Percentiles rank a stretch among this genome's conserved stretches.
Evolutionary conservation across 2,797 vertebrate species (phyloP).

Genomic region (Sitta carolinensis): DNA sequence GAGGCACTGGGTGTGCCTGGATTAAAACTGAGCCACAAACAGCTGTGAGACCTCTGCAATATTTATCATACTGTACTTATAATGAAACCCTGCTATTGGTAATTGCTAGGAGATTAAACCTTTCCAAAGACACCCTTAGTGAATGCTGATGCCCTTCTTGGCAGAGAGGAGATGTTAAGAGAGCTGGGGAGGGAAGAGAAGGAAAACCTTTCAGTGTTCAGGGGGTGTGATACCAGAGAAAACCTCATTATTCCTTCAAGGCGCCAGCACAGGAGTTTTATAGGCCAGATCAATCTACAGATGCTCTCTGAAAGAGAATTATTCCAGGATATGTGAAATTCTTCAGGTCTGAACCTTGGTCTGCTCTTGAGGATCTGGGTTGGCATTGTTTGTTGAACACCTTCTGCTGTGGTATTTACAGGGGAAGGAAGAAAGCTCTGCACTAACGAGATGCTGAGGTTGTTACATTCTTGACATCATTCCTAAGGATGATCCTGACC

Average conservation of each 20-base stretch:
- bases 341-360: background rate
- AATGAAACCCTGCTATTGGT: background rate
- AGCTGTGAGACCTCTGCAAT: background rate
- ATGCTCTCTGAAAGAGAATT: background rate
- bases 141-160: background rate
- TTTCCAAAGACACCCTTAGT: background rate
- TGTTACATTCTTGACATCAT: rapidly evolving
- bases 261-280: background rate
- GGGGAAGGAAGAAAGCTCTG: background rate
- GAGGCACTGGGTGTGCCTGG: background rate
- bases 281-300: background rate
- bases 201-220: background rate
- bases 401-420: background rate
- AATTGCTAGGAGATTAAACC: slow-evolving; percentile 46
- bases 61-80: background rate
- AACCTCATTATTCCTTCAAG: background rate
- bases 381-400: rapidly evolving
- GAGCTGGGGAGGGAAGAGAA: background rate
- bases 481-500: background rate
- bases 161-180: background rate
- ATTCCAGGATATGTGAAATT: background rate
- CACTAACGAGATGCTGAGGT: background rate
- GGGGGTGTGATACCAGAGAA: background rate
- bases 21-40: background rate
- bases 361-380: background rate